phyloP scores from a whole-genome alignment of 2,113 vertebrate species.

The Epinephelus moara region DNA sequence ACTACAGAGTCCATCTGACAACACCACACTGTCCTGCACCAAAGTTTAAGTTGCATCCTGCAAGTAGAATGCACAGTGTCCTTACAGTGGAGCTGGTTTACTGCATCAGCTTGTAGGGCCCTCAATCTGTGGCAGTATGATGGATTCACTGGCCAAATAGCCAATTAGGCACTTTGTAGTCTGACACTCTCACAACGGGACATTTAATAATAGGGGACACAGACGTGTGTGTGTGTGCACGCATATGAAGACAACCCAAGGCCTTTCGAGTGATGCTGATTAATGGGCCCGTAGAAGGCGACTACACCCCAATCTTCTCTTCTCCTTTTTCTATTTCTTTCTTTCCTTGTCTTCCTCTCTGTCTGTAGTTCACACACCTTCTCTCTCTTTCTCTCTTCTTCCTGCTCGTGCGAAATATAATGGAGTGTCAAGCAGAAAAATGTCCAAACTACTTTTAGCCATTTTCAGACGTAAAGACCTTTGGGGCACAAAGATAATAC shows the following conservation, averaged over 20 bases:
- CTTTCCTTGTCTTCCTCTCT: constrained; percentile 28
- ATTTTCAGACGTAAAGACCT: constrained; percentile 56
- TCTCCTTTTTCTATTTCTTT: constrained; percentile 49
- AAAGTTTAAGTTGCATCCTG: constrained; percentile 35
- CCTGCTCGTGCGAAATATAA: constrained; percentile 42
- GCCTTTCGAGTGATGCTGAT: constrained; percentile 78
- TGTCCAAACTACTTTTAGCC: constrained; percentile 58
- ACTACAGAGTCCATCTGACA: neutral
- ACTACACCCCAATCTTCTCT: constrained; percentile 66
- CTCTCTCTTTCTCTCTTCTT: constrained; percentile 10
- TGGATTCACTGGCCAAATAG: constrained; percentile 80
- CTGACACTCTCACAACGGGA: constrained; percentile 74
- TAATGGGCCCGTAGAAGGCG: constrained; percentile 69
- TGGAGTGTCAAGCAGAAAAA: constrained; percentile 58
- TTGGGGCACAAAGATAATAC: constrained; percentile 55
- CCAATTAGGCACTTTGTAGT: constrained; percentile 83
- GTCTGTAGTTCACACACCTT: constrained; percentile 10
- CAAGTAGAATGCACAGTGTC: constrained; percentile 10
- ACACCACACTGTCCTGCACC: constrained; percentile 12
- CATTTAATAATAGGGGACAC: constrained; percentile 77
- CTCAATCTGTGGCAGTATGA: constrained; percentile 76
- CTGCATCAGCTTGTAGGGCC: constrained; percentile 62
- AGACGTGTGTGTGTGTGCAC: constrained; percentile 34
- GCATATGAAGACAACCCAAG: constrained; percentile 75
- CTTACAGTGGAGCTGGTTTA: constrained; percentile 52